Evolutionary conservation across 2,113 vertebrate genomes (phyloP).

Genomic region (Peromyscus leucopus): DNA sequence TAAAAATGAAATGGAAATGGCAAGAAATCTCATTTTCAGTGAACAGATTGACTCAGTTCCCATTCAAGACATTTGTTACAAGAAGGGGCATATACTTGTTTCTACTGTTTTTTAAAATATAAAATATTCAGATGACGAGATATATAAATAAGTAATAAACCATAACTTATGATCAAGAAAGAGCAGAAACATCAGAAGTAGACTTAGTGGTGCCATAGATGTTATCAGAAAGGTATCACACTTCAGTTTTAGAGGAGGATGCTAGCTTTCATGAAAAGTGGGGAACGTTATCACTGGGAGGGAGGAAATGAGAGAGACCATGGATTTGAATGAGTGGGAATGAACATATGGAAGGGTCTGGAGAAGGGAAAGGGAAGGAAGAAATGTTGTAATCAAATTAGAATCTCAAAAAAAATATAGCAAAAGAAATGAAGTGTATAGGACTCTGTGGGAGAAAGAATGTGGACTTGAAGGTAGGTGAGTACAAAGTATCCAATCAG

Average conservation of each 20-base stretch:
- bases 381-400: background rate
- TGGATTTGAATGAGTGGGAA: background rate
- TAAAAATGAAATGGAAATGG: conserved; percentile 3
- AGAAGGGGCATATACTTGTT: background rate
- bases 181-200: background rate
- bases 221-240: background rate
- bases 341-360: background rate
- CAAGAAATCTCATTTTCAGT: background rate
- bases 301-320: background rate
- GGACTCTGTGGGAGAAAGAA: background rate
- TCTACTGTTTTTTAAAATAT: background rate
- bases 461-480: background rate
- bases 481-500: background rate
- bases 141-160: background rate
- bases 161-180: background rate
- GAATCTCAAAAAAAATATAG: background rate
- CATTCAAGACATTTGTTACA: background rate
- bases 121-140: background rate
- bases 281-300: background rate
- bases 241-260: background rate
- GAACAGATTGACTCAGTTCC: background rate
- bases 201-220: background rate
- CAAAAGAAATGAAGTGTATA: background rate
- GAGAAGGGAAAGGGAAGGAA: background rate
- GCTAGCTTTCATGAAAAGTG: background rate